Percentiles rank a stretch among this genome's conserved stretches.
These are phyloP conservation scores for Sander vitreus DNA, from an alignment of 2,113 vertebrate genomes.

Conservation along the genomic window DNA sequence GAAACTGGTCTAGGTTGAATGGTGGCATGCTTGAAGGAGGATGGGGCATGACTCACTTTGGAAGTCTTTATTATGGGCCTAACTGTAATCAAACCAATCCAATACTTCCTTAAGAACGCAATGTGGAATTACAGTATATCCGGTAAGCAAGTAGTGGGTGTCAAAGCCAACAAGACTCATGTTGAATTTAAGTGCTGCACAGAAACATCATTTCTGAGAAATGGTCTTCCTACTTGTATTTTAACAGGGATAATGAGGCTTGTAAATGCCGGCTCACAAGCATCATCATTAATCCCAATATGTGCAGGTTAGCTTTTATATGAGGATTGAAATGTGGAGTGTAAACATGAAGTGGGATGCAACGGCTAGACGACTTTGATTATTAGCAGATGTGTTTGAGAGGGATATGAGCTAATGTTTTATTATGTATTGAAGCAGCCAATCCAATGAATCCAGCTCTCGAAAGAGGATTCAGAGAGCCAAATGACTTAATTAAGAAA, in stretches of 20 bases:
- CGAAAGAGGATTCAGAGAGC: not conserved
- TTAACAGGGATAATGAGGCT: slow-evolving; percentile 4
- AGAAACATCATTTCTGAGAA: not conserved
- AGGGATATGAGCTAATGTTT: not conserved
- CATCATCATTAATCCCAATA: not conserved
- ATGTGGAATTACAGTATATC: not conserved
- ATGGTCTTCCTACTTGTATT: not conserved
- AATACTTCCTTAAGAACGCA: not conserved
- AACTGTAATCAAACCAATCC: too few species aligned
- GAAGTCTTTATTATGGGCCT: too few species aligned
- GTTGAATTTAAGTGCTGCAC: not conserved
- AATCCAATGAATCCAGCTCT: not conserved
- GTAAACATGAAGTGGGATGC: not conserved
- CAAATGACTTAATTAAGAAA: not conserved
- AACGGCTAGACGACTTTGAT: not conserved
- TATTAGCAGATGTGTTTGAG: not conserved
- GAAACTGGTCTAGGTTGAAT: too few species aligned
- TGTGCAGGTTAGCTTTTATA: not conserved
- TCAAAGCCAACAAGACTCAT: not conserved
- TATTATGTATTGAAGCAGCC: not conserved
- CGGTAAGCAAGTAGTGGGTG: not conserved
- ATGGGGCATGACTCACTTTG: too few species aligned
- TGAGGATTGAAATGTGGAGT: not conserved
- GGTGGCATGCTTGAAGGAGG: too few species aligned
- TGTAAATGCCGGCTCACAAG: not conserved